Evolutionary conservation across 2,113 vertebrate genomes (phyloP), one percentile per base, ranked within the genome.

Genomic region (Gadus chalcogrammus): DNA sequence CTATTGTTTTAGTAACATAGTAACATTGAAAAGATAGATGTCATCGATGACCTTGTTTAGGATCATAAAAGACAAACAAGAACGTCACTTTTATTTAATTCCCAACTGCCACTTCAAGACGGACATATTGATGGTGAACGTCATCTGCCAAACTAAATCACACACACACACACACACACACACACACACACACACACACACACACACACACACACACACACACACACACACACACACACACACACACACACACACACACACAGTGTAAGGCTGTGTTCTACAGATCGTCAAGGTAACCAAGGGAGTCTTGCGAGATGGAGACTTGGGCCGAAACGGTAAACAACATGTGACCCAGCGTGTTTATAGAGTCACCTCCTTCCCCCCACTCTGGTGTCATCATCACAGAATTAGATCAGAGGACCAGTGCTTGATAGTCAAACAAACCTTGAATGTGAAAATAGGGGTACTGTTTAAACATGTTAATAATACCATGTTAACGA

Each of bases 341-440:
- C 84, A 84, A 70, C 87, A 87, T 61, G 76, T 84, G 82, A 83
- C 79, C 69, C 24, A 56, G 61, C 35, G 52, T 82, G 75, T 83
- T 72, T 68, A 74, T 70, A 72, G 9, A 69, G 53, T 62, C 73
- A 80, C 73, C 65, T 79, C 59, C 52, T 52, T 56, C 67, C 22
- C 13, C 28, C 24, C 55, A 9, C 3, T 31, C 52, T 9, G 16
- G 35, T 70, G 4, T 35, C 31, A 24, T 70, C 56, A 69, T 22
- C 15, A 59, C 22, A 27, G 15, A 13, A 5, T 1, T 3, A 20
- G 35, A 8, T 2, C 5, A 22, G 62, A 1, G 12, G 17, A 20
- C 15, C n/a, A 65, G 42, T n/a, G 64, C 64, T 52, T 20, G 27
- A 22, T 48, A 55, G 16, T 55, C 1, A 55, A 55, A 55, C 53